Evolutionary conservation across 2,797 vertebrate species (phyloP), one percentile per base, ranked within the genome.

Genomic region (Anolis apletophallus): DNA sequence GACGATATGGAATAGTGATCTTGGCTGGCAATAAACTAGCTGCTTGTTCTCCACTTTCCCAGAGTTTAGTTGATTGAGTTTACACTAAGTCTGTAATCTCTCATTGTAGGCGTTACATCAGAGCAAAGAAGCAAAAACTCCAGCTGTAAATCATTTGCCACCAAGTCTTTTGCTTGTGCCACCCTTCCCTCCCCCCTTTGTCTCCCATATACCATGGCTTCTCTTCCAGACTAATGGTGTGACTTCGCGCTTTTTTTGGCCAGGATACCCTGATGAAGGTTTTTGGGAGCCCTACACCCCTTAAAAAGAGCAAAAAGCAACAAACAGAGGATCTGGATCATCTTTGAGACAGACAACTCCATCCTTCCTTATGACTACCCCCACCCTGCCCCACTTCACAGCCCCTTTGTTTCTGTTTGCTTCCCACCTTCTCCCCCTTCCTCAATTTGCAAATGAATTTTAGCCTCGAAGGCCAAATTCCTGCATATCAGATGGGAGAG

Each of bases 371-470:
- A 64, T 83, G 23, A n/a, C 36, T 52, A 67, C 19, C 36, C 64
- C 54, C 23, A 57, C 16, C 40, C 40, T 40, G 40, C 40, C 17
- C 40, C 59, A 29, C 23, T 34, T 29, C 23, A 19, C 19, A 40
- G 21, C 11, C 64, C 68, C 50, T 79, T 87, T 87, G 76, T 79
- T 40, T 79, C 68, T 83, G 80, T 84, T 73, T 72, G 80, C 76
- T 84, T 79, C 68, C 68, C 75, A 34, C 36, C 61, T 71, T 82
- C 67, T 67, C 75, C 36, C 54, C 86, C 73, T 87, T 87, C 81
- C 86, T 83, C 86, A 84, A 87, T 87, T 87, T 84, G 86, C 86
- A 84, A 87, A 84, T 87, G 86, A 84, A 84, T 84, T 84, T 83
- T 57, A 79, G 81, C 86, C 86, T 83, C 54, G 81, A 87, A 84